phyloP scores from a whole-genome alignment of 2,113 vertebrate genomes.

The Hoplias malabaricus region DNA sequence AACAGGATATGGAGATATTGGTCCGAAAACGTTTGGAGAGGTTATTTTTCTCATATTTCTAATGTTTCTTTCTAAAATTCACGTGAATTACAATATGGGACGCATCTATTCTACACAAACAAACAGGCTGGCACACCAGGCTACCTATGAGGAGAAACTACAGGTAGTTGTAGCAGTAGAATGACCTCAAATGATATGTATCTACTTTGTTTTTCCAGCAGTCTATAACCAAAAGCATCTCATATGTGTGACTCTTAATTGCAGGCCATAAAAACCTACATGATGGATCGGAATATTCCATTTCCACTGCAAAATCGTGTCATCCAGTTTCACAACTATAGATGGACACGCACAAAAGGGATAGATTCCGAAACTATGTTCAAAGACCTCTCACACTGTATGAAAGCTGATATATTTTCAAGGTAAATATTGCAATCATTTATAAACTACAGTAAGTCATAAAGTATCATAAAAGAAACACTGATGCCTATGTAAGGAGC shows the following conservation, averaged over 20 bases:
- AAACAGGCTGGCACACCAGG: slow-evolving; percentile 32
- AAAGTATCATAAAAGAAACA: too few relatives aligned
- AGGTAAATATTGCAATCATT: slow-evolving; percentile 6
- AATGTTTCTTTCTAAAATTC: slow-evolving; percentile 34
- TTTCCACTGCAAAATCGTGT: slow-evolving; percentile 21
- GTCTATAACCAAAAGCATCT: neutral
- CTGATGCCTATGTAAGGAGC: too few relatives aligned
- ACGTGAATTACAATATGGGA: slow-evolving; percentile 41
- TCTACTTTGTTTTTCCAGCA: neutral
- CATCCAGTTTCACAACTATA: slow-evolving; percentile 28
- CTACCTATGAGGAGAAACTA: slow-evolving; percentile 47
- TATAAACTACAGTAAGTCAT: too few relatives aligned
- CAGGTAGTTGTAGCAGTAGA: slow-evolving; percentile 23
- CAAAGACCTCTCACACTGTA: slow-evolving; percentile 6
- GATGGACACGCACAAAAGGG: slow-evolving; percentile 31
- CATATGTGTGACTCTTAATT: neutral
- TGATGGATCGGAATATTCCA: slow-evolving; percentile 28
- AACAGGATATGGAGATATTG: slow-evolving; percentile 45
- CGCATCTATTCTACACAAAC: slow-evolving; percentile 33
- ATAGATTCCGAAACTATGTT: slow-evolving; percentile 27
- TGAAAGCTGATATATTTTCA: slow-evolving; percentile 33
- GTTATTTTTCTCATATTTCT: slow-evolving; percentile 14
- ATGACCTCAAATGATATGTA: neutral
- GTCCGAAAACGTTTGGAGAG: neutral
- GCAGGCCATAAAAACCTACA: slow-evolving; percentile 23